Evolutionary conservation across 2,113 vertebrate genomes (phyloP), one percentile per base, ranked within the genome.

Genomic region (Leucopsar rothschildi): DNA sequence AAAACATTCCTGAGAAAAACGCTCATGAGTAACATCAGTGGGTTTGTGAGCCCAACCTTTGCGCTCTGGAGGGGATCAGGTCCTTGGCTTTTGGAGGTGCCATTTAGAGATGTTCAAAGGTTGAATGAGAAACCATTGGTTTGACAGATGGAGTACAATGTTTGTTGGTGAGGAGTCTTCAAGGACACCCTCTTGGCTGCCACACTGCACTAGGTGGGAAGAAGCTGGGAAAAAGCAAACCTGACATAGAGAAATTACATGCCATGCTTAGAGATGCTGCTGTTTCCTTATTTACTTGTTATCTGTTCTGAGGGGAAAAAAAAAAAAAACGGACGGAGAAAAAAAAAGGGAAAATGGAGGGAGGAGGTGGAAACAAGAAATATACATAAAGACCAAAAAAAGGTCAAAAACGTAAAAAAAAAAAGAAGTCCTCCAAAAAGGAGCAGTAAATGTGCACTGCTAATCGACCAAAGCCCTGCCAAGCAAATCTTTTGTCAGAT

Each of bases 401-500:
- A 33, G 10, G 11, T 8, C 3, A 69, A 37, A 45, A 60, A 20
- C 9, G 6, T 2, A 0, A 15, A 23, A 22, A 40, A 40, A 40
- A 19, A 35, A 44, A 69, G 2, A 61, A 47, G 20, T 72, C 12
- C 76, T 90, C 86, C 87, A 86, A 97, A 96, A 92, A 97, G 96
- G 97, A 97, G 92, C 49, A 15, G 70, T 60, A 88, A 93, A 82
- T 95, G 82, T 65, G 94, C 95, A 90, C 70, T 39, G 88, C 97
- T 96, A 95, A 97, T 82, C 22, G 40, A 84, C 92, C 95, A 96
- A 98, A 97, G 97, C 96, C 97, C 88, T 98, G 97, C 97, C 96
- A 97, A 98, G 98, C 98, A 97, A 98, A 98, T 98, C 98, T 97
- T 98, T 99, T 99, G 98, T 97, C 96, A 72, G 84, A 88, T 81